Evolutionary conservation across 2,797 vertebrate genomes (phyloP), one percentile per base, ranked within the genome.

Genomic region (Phalloptychus januarius): DNA sequence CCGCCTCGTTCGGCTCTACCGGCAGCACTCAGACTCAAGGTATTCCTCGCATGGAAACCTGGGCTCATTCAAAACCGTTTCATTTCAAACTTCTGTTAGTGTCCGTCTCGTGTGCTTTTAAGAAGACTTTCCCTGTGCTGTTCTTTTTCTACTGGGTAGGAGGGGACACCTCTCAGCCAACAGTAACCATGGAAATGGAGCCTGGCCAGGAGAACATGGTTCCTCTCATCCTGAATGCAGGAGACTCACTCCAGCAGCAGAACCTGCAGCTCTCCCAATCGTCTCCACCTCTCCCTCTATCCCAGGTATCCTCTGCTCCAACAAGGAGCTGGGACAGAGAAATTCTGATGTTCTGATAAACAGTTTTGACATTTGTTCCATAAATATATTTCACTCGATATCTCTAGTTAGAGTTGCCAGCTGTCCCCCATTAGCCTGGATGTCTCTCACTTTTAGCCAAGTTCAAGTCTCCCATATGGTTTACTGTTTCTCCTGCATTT

Each of bases 1-100:
- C 95, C 0, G 82, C 95, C 74, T 88, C 87, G 0, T 95, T 97
- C 73, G 95, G 95, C 87, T 94, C 95, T 86, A 96, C 97, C 87
- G 95, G 92, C 91, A 97, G 96, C 86, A 96, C 96, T 0, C 96
- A 96, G 6, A 96, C 95, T 76, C 96, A 97, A 92, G 91, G 93
- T 94, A 83, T 95, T 72, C 3, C 44, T 46, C 58, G 48, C 11
- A 36, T 20, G 18, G 40, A 23, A 42, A 10, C 23, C 13, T 77
- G 42, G 50, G 52, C 54, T 80, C 67, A 28, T 38, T 77, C 15
- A 65, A 38, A 65, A 65, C 31, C 7, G 23, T 25, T 38, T 33
- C 31, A 61, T 76, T 75, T 77, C 0, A 52, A 36, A n/a, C 52
- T 79, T 79, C 33, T 72, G 46, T 44, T 31, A 18, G 20, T 65